A percentile compares a stretch with the other conserved stretches of the same genome.
phyloP scores from a whole-genome alignment of 2,888 invertebrate species.

The Phyllotreta cruciferae region DNA sequence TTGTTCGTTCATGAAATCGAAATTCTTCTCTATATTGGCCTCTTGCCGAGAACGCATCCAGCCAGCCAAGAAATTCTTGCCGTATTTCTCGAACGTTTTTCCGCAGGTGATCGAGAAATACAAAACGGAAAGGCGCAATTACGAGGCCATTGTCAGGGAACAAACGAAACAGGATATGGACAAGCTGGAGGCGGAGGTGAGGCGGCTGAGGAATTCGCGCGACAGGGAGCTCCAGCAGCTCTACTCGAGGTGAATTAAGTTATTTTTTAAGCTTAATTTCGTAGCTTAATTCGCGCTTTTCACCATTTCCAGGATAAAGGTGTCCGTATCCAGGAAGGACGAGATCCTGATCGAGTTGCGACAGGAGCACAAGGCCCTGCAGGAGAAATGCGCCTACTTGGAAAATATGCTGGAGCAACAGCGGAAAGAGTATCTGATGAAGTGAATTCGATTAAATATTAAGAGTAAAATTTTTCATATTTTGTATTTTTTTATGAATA shows the following conservation, averaged over 20 bases:
- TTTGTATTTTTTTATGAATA: no score
- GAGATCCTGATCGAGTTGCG: constrained; percentile 75
- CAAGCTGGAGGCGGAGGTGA: constrained; percentile 68
- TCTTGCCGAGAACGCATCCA: background rate
- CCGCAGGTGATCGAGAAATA: constrained; percentile 61
- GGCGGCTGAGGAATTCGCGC: constrained; percentile 66
- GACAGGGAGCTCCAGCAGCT: constrained; percentile 81
- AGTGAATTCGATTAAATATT: constrained; percentile 36
- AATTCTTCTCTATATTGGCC: no score
- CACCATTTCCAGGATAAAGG: constrained; percentile 74
- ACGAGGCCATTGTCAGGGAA: constrained; percentile 67
- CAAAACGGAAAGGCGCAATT: constrained; percentile 64
- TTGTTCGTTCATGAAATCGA: no score
- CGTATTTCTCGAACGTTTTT: constrained; percentile 9
- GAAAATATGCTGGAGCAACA: constrained; percentile 81
- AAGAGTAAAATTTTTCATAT: background rate
- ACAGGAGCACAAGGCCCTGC: constrained; percentile 72
- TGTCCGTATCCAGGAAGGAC: constrained; percentile 81
- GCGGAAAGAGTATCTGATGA: constrained; percentile 70
- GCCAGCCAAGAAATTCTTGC: background rate
- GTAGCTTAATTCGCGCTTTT: background rate
- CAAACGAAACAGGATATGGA: constrained; percentile 71
- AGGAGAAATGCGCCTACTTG: constrained; percentile 76
- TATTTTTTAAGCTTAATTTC: background rate
- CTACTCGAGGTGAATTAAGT: constrained; percentile 71